Percentiles rank a stretch among this genome's conserved stretches.
Evolutionary conservation across 2,113 vertebrate species (phyloP).

Genomic region (Sapajus apella): DNA sequence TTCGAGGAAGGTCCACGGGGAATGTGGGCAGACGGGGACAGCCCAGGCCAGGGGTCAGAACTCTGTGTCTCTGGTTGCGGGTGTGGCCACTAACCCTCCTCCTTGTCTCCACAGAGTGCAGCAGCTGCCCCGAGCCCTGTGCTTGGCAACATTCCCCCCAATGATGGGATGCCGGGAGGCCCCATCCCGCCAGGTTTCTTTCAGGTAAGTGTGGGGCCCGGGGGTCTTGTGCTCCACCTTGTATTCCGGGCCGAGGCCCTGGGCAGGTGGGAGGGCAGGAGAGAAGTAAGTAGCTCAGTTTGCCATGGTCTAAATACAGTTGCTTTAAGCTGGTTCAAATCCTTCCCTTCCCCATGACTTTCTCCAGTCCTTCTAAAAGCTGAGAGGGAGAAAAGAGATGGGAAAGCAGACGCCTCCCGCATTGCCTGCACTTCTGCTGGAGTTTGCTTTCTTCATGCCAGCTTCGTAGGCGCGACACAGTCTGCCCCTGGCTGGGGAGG

Average conservation of each 20-base stretch:
- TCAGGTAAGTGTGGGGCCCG: conserved; percentile 86
- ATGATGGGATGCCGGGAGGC: conserved; percentile 91
- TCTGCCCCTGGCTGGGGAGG: background rate
- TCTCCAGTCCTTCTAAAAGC: background rate
- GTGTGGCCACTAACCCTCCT: background rate
- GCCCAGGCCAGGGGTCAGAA: background rate
- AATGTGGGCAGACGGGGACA: accelerated
- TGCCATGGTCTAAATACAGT: conserved; percentile 77
- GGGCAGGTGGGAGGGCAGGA: background rate
- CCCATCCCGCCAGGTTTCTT: conserved; percentile 93
- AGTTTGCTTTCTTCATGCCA: background rate
- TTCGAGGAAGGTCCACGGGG: background rate
- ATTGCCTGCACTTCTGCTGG: background rate
- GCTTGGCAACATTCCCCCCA: conserved; percentile 94
- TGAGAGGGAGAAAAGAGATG: background rate
- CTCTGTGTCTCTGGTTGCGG: accelerated
- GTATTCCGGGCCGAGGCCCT: background rate
- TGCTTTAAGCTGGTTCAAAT: conserved; percentile 43
- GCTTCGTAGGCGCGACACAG: background rate
- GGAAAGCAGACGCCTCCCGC: background rate
- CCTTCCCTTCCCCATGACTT: background rate
- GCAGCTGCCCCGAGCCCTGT: conserved; percentile 93
- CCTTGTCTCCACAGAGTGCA: conserved; percentile 88
- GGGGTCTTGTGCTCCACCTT: background rate
- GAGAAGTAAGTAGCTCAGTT: conserved; percentile 53